phyloP scores from a whole-genome alignment of 2,888 invertebrate genomes.

The Arrhopalites spinosus region DNA sequence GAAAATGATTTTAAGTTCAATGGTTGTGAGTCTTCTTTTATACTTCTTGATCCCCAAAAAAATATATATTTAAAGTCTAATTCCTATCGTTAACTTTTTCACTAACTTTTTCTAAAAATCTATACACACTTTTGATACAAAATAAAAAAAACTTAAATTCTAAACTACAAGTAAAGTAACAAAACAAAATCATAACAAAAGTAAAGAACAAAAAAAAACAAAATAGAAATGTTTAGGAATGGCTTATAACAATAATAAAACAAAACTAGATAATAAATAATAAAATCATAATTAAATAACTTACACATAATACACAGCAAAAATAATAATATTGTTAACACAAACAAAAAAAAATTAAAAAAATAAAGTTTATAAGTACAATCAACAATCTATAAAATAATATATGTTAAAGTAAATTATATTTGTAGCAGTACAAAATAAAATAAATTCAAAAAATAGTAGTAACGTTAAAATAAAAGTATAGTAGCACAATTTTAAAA shows the following conservation, averaged over 20 bases:
- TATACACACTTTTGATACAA: too few relatives aligned
- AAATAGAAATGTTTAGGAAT: background rate
- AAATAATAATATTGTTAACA: conserved; percentile 1
- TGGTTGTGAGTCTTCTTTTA: background rate
- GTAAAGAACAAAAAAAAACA: too few relatives aligned
- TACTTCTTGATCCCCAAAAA: background rate
- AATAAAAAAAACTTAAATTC: background rate
- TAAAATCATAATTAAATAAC: background rate
- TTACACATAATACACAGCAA: background rate
- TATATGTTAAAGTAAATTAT: too few relatives aligned
- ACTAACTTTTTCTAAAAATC: background rate
- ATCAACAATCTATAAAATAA: background rate
- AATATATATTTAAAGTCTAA: too few relatives aligned
- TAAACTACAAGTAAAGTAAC: background rate
- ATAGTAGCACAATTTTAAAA: background rate
- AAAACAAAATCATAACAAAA: conserved; percentile 2
- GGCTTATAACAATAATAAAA: background rate
- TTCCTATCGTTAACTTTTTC: too few relatives aligned
- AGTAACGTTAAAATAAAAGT: too few relatives aligned
- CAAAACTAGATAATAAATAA: background rate
- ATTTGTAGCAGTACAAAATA: background rate
- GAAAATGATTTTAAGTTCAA: conserved; percentile 44
- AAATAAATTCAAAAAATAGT: background rate
- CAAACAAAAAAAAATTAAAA: background rate
- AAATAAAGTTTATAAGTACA: conserved; percentile 5